Conservation (phyloP, 1,140 invertebrate genomes). For the Leptopilina clavipes region DNA sequence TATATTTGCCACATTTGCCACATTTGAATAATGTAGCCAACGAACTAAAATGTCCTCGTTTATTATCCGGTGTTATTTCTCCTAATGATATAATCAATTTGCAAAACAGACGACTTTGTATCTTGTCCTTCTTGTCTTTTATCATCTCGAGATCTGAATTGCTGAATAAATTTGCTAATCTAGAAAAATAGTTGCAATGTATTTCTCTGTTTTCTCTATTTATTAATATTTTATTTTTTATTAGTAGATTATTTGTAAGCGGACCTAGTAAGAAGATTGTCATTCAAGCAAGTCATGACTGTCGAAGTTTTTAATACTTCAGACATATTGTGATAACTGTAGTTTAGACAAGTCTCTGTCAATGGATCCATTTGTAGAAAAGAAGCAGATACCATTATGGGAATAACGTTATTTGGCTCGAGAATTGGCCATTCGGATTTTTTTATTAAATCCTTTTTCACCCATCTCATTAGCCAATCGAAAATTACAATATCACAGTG, state of each 20-base stretch:
- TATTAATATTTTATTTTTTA: neutral
- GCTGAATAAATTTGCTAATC: slow-evolving; percentile 86
- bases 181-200: no score
- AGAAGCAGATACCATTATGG: slow-evolving; percentile 93
- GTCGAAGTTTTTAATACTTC: slow-evolving; percentile 86
- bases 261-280: slow-evolving; percentile 83
- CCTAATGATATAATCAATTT: slow-evolving; percentile 86
- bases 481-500: slow-evolving; percentile 96
- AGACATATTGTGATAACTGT: slow-evolving; percentile 86
- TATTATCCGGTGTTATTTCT: slow-evolving; percentile 81
- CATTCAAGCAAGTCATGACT: slow-evolving; percentile 88
- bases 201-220: no score
- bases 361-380: slow-evolving; percentile 87
- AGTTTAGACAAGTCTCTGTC: slow-evolving; percentile 86
- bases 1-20: slow-evolving; percentile 78
- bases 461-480: slow-evolving; percentile 97
- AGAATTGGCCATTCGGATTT: slow-evolving; percentile 83
- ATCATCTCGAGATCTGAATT: slow-evolving; percentile 86
- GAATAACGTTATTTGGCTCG: slow-evolving; percentile 90
- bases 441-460: slow-evolving; percentile 82
- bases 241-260: slow-evolving; percentile 34
- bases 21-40: slow-evolving; percentile 85
- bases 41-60: slow-evolving; percentile 85
- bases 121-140: slow-evolving; percentile 87
- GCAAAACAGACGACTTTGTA: slow-evolving; percentile 87